Percentiles rank a stretch among this genome's conserved stretches.
phyloP scores from a whole-genome alignment of 2,888 invertebrate species.

The Elegia similella region DNA sequence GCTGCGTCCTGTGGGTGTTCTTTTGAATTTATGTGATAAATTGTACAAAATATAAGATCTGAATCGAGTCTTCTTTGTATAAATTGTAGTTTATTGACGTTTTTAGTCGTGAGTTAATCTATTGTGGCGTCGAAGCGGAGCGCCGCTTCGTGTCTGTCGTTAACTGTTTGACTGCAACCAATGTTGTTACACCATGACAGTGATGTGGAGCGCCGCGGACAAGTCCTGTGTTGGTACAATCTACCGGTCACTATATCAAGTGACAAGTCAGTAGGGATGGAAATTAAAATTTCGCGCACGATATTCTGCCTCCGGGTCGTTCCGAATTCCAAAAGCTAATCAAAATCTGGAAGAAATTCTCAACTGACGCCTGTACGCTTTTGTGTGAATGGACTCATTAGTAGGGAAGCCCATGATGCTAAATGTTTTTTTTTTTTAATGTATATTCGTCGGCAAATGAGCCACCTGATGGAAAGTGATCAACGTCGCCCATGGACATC shows the following conservation, averaged over 20 bases:
- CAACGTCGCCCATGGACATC: no score
- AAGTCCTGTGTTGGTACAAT: background rate
- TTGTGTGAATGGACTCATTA: no score
- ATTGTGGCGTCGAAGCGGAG: conserved; percentile 35
- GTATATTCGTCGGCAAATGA: no score
- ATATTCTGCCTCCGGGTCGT: no score
- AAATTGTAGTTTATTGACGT: conserved; percentile 60
- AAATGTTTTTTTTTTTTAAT: no score
- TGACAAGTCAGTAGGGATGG: background rate
- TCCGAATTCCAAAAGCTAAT: no score
- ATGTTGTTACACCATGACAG: conserved; percentile 1
- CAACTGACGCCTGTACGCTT: no score
- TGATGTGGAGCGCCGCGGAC: background rate
- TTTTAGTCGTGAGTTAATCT: conserved; percentile 50
- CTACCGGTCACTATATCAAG: background rate
- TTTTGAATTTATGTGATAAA: conserved; percentile 70
- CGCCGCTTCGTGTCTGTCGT: background rate
- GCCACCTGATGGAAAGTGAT: no score
- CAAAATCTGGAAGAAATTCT: no score
- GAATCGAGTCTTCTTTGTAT: conserved; percentile 64
- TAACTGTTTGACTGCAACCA: background rate
- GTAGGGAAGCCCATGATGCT: no score
- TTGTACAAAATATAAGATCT: conserved; percentile 75
- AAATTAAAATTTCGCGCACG: no score
- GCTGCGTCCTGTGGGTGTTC: conserved; percentile 55